These are phyloP conservation scores for Laticauda laticaudata DNA, from an alignment of 2,113 vertebrate genomes.

Conservation along the genomic window DNA sequence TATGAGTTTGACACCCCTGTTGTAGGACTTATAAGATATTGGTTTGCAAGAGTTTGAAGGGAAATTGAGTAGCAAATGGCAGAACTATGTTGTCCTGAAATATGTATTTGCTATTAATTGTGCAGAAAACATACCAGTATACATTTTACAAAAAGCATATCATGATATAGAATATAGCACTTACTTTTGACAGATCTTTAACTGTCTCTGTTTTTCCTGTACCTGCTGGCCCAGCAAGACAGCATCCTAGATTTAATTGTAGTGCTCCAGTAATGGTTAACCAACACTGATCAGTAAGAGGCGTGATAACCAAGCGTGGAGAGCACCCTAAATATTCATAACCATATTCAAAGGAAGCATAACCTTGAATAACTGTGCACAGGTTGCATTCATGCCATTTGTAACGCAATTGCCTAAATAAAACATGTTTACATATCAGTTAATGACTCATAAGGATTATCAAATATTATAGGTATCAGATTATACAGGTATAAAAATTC, in stretches of 20 bases:
- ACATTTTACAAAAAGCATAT: not conserved
- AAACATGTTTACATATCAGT: slow-evolving; percentile 3
- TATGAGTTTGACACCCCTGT: too few species aligned
- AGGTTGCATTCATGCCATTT: slow-evolving; percentile 64
- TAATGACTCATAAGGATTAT: not conserved
- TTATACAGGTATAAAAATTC: not conserved
- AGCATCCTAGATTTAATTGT: slow-evolving; percentile 65
- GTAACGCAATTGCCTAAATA: slow-evolving; percentile 68
- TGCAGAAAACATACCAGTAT: not conserved
- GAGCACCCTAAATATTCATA: slow-evolving; percentile 74
- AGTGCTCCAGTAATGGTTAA: slow-evolving; percentile 64
- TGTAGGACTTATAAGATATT: not conserved
- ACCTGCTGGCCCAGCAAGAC: slow-evolving; percentile 61
- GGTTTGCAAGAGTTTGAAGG: not conserved
- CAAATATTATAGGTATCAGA: not conserved
- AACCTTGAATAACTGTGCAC: slow-evolving; percentile 66
- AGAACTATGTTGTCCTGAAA: not conserved
- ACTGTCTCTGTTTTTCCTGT: slow-evolving; percentile 70
- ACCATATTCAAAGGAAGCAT: slow-evolving; percentile 64
- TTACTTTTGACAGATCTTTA: slow-evolving; percentile 70
- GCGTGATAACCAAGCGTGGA: slow-evolving; percentile 64
- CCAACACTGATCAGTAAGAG: slow-evolving; percentile 71
- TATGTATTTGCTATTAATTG: not conserved
- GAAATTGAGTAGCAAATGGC: not conserved
- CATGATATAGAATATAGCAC: slow-evolving; percentile 4